Evolutionary conservation across 2,113 vertebrate genomes (phyloP).

Genomic region (Oxyruncus cristatus): DNA sequence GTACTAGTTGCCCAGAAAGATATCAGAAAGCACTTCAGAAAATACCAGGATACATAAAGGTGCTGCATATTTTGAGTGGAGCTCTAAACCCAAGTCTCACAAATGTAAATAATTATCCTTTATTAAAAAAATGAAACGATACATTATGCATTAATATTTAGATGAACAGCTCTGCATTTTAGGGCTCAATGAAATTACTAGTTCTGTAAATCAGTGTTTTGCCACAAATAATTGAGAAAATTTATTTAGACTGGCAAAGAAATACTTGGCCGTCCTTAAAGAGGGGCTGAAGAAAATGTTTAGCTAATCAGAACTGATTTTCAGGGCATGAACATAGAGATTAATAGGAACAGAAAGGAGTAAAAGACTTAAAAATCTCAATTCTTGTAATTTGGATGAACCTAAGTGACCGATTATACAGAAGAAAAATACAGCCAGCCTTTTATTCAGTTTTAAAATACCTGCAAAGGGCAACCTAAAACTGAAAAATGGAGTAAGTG

Average conservation of each 20-base stretch:
- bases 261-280: background rate
- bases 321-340: background rate
- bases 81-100: background rate
- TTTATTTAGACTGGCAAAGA: background rate
- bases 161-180: background rate
- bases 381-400: background rate
- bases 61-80: background rate
- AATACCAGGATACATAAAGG: background rate
- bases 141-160: background rate
- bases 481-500: constrained; percentile 44
- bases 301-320: background rate
- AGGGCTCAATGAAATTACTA: background rate
- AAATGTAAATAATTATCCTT: background rate
- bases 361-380: background rate
- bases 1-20: background rate
- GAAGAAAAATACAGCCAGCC: background rate
- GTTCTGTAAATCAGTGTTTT: background rate
- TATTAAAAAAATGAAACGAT: background rate
- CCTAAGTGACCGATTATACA: background rate
- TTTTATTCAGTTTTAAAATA: constrained; percentile 12
- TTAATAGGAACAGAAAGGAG: background rate
- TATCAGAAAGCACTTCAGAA: background rate
- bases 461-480: constrained; percentile 54
- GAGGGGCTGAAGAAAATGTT: background rate
- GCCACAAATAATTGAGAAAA: background rate